Base-by-base conservation (phyloP, 2,888 invertebrate genomes). In the Drosophila conformis region DNA sequence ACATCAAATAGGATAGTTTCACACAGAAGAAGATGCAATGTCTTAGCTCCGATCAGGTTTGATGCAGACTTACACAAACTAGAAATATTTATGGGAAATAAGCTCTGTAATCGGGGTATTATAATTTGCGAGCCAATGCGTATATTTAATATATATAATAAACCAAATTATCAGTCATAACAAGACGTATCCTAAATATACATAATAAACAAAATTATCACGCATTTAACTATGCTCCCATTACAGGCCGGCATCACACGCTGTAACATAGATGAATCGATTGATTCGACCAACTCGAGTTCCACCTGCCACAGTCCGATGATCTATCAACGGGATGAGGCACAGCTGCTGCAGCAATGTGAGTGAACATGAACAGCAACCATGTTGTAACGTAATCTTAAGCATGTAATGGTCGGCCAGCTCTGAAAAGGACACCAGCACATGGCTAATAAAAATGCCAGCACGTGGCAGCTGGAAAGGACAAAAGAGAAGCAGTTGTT, bases 231-330 rank as follows among this genome's bases (percentile, higher is more conserved):
- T 11, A 7, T n/a, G 10, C 13, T 33, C 2, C 56, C 6, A 15
- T 52, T 64, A 29, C 77, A 93, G 93, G 93, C 92, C 38, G 93
- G 93, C 69, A 91, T 93, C 63, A 93, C 93, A 49, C 90, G 93
- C n/a, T 93, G 92, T 78, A 93, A 93, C 72, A 90, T 93, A 61
- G 93, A 93, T 75, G 93, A 93, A 70, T 93, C 93, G 38, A 87
- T 92, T 38, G 93, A 93, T 70, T 93, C 93, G 15, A 93, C 91
- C 54, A 91, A 92, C 80, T 93, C 93, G 15, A 93, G 92, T 57
- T 93, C 93, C 62, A 92, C 93, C 63, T 93, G 93, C 72, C 93
- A 93, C 70, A 93, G 93, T 73, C 93, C 93, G 53, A 93, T 93
- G 92, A 80, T 92, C 68, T 90, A 91, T 81, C 92, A 93, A 77